phyloP scores from a whole-genome alignment of 2,113 vertebrate species.

The Heloderma charlesbogerti region DNA sequence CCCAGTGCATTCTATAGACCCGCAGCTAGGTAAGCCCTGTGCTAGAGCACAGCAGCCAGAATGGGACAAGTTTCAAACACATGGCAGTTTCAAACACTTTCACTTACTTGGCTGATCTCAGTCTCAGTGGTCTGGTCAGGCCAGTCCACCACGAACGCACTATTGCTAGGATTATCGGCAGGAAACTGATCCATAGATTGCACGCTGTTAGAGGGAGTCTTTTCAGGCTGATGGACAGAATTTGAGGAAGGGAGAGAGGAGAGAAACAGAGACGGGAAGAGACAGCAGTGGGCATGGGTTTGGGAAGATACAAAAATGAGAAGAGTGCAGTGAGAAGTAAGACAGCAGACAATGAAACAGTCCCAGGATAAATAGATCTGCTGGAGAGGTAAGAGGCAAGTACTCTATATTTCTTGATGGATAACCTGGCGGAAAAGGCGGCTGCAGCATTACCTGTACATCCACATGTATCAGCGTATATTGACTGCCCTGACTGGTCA shows the following conservation, averaged over 20 bases:
- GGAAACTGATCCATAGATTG: conserved; percentile 66
- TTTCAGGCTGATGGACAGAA: conserved; percentile 76
- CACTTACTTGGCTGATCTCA: conserved; percentile 76
- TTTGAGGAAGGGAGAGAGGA: neutral
- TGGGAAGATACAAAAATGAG: conserved; percentile 7
- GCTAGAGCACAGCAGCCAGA: neutral
- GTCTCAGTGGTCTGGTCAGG: conserved; percentile 63
- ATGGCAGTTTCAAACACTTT: neutral
- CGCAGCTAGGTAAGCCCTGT: neutral
- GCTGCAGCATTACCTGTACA: neutral
- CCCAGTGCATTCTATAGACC: neutral
- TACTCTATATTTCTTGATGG: neutral
- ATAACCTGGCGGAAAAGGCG: neutral
- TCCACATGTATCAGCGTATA: neutral
- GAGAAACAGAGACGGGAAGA: conserved; percentile 17
- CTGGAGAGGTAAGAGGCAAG: neutral
- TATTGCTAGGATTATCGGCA: conserved; percentile 54
- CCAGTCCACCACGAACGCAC: conserved; percentile 74
- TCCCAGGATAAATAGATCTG: neutral
- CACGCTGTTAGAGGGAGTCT: conserved; percentile 70
- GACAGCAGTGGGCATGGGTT: neutral
- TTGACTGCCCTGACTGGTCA: neutral
- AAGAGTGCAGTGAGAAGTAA: conserved; percentile 23
- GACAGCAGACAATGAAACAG: conserved; percentile 1
- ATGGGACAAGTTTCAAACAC: neutral